A percentile compares a stretch with the other conserved stretches of the same genome.
Conservation (phyloP, 2,888 invertebrate species). For the Parnassius orleans region DNA sequence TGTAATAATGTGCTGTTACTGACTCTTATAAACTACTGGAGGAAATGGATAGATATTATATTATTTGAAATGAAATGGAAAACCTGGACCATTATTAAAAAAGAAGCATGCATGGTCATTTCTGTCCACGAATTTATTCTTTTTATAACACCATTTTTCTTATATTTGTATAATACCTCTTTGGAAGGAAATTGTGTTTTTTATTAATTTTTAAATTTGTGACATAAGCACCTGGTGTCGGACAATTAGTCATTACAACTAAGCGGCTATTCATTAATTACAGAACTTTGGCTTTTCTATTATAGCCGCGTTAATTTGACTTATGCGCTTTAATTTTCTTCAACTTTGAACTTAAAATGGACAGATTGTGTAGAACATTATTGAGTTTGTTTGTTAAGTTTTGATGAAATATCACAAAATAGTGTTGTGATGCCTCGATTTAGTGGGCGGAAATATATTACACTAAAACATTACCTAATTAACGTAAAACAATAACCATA, state of each 20-base stretch:
- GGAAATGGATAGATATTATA: constrained; percentile 6
- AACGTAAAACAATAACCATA: constrained; percentile 46
- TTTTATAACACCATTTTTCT: background rate
- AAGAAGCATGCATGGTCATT: background rate
- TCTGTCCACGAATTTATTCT: background rate
- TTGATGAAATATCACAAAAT: constrained; percentile 35
- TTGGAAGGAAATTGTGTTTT: constrained; percentile 21
- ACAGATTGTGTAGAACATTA: constrained; percentile 4
- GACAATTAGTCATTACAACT: constrained; percentile 37
- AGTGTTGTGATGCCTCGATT: constrained; percentile 53
- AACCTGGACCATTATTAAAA: background rate
- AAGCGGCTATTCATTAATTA: constrained; percentile 27
- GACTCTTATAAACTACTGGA: constrained; percentile 39
- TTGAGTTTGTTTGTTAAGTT: background rate
- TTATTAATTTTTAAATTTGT: constrained; percentile 6
- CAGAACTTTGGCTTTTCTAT: constrained; percentile 53
- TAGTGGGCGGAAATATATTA: constrained; percentile 43
- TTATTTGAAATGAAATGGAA: background rate
- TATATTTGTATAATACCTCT: constrained; percentile 3
- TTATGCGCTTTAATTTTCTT: constrained; percentile 3
- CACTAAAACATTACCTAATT: constrained; percentile 34
- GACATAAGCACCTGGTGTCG: constrained; percentile 45
- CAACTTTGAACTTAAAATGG: background rate
- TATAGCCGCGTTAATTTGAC: constrained; percentile 27
- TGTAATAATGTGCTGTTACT: constrained; percentile 45